Base-by-base conservation (phyloP, 2,888 invertebrate species). In the Petrolisthes manimaculis region DNA sequence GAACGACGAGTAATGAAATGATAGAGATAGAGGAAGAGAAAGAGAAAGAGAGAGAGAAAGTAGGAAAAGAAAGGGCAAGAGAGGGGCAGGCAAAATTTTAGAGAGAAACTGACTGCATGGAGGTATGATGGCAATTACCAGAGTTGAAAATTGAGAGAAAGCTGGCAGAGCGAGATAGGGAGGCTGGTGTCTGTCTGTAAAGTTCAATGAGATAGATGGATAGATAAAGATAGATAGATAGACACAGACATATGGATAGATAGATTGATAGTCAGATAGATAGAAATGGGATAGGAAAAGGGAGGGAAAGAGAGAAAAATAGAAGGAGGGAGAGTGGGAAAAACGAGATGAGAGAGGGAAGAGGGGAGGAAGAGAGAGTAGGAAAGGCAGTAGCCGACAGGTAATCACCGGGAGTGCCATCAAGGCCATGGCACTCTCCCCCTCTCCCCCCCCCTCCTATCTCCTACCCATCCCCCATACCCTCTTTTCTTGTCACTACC, bases 361-460 rank as follows among this genome's bases (percentile, higher is more conserved):
- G 55, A 21, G 14, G 53, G 21, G 74, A 74, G 55, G 24, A 51
- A 83, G 55, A 55, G 61, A 61, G 81, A 81, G 83, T 55, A 51
- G 69, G 83, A 83, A 74, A 51, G 74, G 21, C 69, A 54, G 75
- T 2, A 5, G 9, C 14, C 54, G 56, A 75, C 61, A 81, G 61
- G 61, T 56, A 67, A 80, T 80, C 24, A 21, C 61, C 12, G 24
- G 79, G 80, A 90, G 85, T 80, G 80, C 79, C 80, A 88, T 83
- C 82, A 83, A 82, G 71, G 67, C 79, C 88, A 83, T 90, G 69
- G 79, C 83, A 79, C 86, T 80, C 74, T 53, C 71, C 56, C 87
- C 61, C 86, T 84, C 84, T 82, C 9, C 83, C 84, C 87, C 61
- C 86, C 87, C 84, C 82, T 51, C 83, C 84, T 21, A n/a, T 71